These are phyloP conservation scores for Microtus pennsylvanicus DNA, from an alignment of 2,113 vertebrate species.

Conservation along the genomic window DNA sequence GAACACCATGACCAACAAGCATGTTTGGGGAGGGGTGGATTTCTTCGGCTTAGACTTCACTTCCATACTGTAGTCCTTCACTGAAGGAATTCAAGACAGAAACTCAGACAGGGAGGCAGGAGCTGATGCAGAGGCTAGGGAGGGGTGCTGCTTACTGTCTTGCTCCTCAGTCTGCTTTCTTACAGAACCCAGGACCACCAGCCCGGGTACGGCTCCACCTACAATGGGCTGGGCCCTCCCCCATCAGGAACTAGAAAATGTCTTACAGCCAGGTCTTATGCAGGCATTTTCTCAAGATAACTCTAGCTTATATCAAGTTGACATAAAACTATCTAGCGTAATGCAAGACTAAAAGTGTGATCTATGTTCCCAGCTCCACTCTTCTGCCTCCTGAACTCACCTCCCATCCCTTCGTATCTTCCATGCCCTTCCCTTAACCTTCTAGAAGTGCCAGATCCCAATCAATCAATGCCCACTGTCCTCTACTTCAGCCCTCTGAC, in stretches of 20 bases:
- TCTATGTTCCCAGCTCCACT: not conserved
- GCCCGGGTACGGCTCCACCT: not conserved
- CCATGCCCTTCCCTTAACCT: not conserved
- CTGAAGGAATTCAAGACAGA: not conserved
- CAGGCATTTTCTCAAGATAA: not conserved
- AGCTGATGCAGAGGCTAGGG: not conserved
- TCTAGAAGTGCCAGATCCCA: not conserved
- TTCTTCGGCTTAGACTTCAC: not conserved
- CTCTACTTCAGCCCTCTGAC: not conserved
- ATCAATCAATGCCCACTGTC: not conserved
- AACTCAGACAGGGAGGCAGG: not conserved
- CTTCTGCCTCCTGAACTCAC: not conserved
- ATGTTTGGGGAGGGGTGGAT: not conserved
- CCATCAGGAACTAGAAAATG: not conserved
- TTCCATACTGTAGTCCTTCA: not conserved
- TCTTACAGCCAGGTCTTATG: not conserved
- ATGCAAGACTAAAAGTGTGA: not conserved
- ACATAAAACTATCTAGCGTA: not conserved
- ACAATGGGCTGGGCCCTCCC: not conserved
- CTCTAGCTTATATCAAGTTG: not conserved
- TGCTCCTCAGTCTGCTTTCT: not conserved
- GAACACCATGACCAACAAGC: not conserved
- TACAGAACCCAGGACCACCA: not conserved
- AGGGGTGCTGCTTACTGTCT: too few species aligned
- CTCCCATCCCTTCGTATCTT: not conserved